Evolutionary conservation across 1,140 invertebrate genomes (phyloP).

Genomic region (Gryllus bimaculatus): DNA sequence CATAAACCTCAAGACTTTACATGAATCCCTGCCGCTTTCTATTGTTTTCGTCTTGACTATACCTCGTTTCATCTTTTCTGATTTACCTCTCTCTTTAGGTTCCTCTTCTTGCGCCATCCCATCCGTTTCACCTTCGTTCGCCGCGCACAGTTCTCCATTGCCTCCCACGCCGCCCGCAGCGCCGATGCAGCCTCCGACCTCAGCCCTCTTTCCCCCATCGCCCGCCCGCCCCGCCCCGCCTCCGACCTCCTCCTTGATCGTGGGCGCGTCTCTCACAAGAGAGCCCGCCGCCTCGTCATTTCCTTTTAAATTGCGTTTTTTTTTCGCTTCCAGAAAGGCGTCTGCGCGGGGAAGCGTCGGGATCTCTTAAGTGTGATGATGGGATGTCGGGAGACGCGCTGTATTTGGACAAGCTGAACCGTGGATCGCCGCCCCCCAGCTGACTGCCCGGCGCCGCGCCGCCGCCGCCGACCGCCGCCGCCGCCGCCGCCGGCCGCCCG

Average conservation of each 20-base stretch:
- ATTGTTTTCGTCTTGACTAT: too few species aligned
- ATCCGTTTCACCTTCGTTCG: background rate
- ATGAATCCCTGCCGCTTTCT: too few species aligned
- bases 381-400: background rate
- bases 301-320: slow-evolving; percentile 5
- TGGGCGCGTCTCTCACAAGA: background rate
- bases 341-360: too few species aligned
- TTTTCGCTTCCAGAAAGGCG: background rate
- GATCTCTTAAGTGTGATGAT: slow-evolving; percentile 4
- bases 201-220: background rate
- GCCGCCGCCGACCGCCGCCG: too few species aligned
- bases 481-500: too few species aligned
- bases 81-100: too few species aligned
- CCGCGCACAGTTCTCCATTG: background rate
- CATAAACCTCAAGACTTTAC: too few species aligned
- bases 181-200: background rate
- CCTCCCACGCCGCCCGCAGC: background rate
- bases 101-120: background rate
- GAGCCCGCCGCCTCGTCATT: background rate
- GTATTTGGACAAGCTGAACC: background rate
- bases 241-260: too few species aligned
- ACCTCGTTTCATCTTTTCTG: too few species aligned
- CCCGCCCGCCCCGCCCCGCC: too few species aligned
- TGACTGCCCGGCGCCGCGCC: background rate
- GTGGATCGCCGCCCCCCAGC: background rate